Evolutionary conservation across 2,113 vertebrate species (phyloP), one percentile per base, ranked within the genome.

Genomic region (Sinocyclocheilus anshuiensis): DNA sequence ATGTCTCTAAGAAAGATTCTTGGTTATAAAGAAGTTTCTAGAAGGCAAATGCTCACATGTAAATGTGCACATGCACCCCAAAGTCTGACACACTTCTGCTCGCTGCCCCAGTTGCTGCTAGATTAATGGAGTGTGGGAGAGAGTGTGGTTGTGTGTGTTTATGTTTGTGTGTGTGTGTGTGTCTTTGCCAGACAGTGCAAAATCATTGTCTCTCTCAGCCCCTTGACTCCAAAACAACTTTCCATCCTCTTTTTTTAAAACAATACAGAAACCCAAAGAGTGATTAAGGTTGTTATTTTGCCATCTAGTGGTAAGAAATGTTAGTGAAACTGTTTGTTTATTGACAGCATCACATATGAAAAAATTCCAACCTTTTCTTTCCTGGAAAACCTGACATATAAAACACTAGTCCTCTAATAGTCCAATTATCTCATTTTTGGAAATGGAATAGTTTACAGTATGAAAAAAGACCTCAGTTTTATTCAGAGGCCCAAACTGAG

Each of bases 221-320:
- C 65, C 26, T 85, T 77, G 67, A 81, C 57, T 69, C 80, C 65
- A 81, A 77, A 33, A 81, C 55, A 82, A 81, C 61, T 84, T 89
- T 87, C 48, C 84, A 65, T 76, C n/a, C 53, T 67, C 65, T 84
- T 59, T 86, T 36, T 36, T 63, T 13, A 75, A 65, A 13, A 15
- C 16, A 71, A 29, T 45, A 11, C 76, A 39, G 48, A 57, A 77
- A 81, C 10, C 63, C 33, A 65, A 72, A 9, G 72, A 53, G 36
- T 72, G 33, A 77, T 29, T 39, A 59, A 24, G 9, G n/a, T 82
- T 83, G n/a, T 82, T 83, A 24, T 86, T 53, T 85, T 90, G 90
- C 92, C 93, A 87, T 83, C 94, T 93, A 90, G 83, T 92, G 94
- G 89, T 81, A 42, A 48, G 53, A 16, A 67, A 67, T 69, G 48